Percentiles rank a stretch among this genome's conserved stretches.
These are phyloP conservation scores for Agrilus mali DNA, from an alignment of 2,888 invertebrate species.

Conservation along the genomic window DNA sequence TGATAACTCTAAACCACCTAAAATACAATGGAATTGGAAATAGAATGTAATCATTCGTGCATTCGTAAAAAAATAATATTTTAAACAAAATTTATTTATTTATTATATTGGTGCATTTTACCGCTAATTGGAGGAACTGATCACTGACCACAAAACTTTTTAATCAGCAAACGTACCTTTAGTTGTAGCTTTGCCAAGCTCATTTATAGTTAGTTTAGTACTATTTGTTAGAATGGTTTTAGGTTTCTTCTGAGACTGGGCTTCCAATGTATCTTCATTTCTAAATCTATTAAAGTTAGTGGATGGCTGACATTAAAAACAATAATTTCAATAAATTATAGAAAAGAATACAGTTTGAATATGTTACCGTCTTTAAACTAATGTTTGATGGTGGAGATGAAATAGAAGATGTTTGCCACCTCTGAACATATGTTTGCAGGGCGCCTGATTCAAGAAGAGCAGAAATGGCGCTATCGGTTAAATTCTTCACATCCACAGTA, in stretches of 20 bases:
- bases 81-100: too few species aligned
- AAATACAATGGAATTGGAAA: too few species aligned
- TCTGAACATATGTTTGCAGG: conserved; percentile 20
- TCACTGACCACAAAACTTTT: too few species aligned
- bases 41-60: not conserved
- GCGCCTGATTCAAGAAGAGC: conserved; percentile 37
- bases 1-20: conserved; percentile 68
- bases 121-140: too few species aligned
- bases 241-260: conserved; percentile 7
- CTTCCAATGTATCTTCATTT: conserved; percentile 3
- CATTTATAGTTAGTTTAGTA: conserved; percentile 45
- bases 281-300: not conserved
- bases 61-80: conserved; percentile 5
- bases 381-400: too few species aligned
- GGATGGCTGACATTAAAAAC: conserved; percentile 4
- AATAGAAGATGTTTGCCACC: not conserved
- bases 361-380: too few species aligned
- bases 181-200: conserved; percentile 68
- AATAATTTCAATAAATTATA: not conserved
- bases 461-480: conserved; percentile 35
- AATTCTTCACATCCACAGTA: conserved; percentile 30
- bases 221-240: conserved; percentile 26
- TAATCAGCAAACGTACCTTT: conserved; percentile 46
- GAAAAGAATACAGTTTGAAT: not conserved
- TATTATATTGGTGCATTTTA: too few species aligned